Percentiles rank a stretch among this genome's conserved stretches.
phyloP scores from a whole-genome alignment of 2,888 invertebrate species.

The Megamerina dolium region DNA sequence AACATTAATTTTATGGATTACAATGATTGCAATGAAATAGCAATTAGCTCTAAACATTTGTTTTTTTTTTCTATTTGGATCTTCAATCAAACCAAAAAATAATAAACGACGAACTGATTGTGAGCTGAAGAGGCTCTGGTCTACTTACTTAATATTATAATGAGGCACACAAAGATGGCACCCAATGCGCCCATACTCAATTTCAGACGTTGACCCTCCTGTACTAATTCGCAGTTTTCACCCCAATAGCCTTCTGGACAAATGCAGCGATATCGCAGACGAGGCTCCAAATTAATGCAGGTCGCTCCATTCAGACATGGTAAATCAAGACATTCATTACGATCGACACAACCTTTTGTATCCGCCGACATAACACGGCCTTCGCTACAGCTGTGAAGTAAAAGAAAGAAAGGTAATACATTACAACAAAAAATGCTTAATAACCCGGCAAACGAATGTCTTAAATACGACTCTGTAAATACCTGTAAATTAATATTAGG shows the following conservation, averaged over 20 bases:
- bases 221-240: conserved; percentile 87
- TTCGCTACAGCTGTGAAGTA: conserved; percentile 74
- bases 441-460: too few relatives aligned
- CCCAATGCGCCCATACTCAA: conserved; percentile 95
- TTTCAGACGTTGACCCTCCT: conserved; percentile 90
- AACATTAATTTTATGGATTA: too few relatives aligned
- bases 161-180: conserved; percentile 93
- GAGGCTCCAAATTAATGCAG: conserved; percentile 87
- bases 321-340: conserved; percentile 90
- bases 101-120: too few relatives aligned
- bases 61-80: not conserved
- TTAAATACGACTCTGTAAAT: too few relatives aligned
- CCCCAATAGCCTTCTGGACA: conserved; percentile 92
- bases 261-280: conserved; percentile 78
- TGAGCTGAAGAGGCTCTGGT: too few relatives aligned
- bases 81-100: too few relatives aligned
- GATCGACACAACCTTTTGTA: conserved; percentile 88
- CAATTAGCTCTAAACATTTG: not conserved
- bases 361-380: conserved; percentile 86
- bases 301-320: conserved; percentile 90
- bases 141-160: conserved; percentile 92
- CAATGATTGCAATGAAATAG: not conserved
- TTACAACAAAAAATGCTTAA: too few relatives aligned
- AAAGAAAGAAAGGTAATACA: too few relatives aligned
- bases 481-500: too few relatives aligned